These are phyloP conservation scores for Eulemur albifrons DNA, from an alignment of 2,797 vertebrate genomes.

Conservation along the genomic window DNA sequence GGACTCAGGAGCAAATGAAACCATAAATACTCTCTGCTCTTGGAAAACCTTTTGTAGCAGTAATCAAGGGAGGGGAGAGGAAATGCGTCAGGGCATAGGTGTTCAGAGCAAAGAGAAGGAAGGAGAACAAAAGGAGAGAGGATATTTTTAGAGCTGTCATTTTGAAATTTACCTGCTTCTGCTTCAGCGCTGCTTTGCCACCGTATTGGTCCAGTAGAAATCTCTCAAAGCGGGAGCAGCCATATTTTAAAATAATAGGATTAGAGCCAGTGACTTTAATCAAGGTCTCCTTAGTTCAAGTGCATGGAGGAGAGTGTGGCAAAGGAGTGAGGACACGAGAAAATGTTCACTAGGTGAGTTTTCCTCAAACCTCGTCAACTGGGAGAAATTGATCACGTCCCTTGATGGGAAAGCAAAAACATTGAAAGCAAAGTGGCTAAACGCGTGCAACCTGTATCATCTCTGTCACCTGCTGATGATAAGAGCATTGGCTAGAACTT, in stretches of 20 bases:
- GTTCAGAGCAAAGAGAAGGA: slow-evolving; percentile 19
- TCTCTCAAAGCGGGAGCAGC: slow-evolving; percentile 4
- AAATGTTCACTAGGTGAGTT: not conserved
- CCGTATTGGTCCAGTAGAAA: slow-evolving; percentile 29
- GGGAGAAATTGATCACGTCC: not conserved
- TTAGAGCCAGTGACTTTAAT: slow-evolving; percentile 59
- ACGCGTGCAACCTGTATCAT: not conserved
- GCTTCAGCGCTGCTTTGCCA: slow-evolving; percentile 38
- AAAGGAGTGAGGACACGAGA: not conserved
- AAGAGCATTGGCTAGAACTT: not conserved
- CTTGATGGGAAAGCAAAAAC: not conserved
- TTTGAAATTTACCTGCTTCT: slow-evolving; percentile 72
- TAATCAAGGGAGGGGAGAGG: slow-evolving; percentile 1
- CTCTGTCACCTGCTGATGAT: not conserved
- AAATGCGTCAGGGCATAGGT: not conserved
- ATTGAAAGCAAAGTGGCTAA: not conserved
- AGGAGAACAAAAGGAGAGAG: slow-evolving; percentile 60
- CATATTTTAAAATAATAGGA: slow-evolving; percentile 71
- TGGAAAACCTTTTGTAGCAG: slow-evolving; percentile 17
- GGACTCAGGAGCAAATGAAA: slow-evolving; percentile 44
- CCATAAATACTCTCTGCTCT: slow-evolving; percentile 25
- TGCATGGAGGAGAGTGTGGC: not conserved
- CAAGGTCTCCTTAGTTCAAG: slow-evolving; percentile 53
- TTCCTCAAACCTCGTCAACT: not conserved
- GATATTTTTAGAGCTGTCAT: slow-evolving; percentile 72